Base-by-base conservation (phyloP, 2,888 invertebrate species). In the Andrena bucephala region DNA sequence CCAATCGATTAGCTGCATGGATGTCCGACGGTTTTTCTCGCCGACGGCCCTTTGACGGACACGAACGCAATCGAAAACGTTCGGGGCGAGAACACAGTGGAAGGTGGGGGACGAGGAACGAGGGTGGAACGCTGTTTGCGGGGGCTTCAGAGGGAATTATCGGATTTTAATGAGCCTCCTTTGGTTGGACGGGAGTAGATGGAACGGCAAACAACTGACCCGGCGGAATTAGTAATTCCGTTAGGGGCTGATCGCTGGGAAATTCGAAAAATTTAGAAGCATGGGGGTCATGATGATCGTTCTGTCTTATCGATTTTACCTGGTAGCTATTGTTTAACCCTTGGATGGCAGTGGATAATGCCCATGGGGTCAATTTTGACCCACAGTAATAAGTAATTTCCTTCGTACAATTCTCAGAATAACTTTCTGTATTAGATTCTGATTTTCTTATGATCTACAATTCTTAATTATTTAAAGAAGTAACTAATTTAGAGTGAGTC, bases 1-100 rank as follows among this genome's bases (percentile, higher is more conserved):
- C 79, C 20, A 72, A 75, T 77, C 66, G 80, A 77, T 71, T 77
- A 31, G 31, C 62, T 50, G 27, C 77, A 33, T 54, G 63, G 73
- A 65, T 50, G 75, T 63, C 52, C 67, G 29, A 16, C 36, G 42
- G n/a, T 62, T 62, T 67, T 60, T 36, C 31, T 33, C 42, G 24
- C 10, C 27, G 13, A 2, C 36, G 48, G 24, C 36, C 7, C 13
- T 4, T 8, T 10, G 20, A 27, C 27, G 54, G 62, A 4, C 24
- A n/a, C 36, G n/a, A 16, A 4, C 33, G 31, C 29, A 0, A 50
- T 42, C 33, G 20, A 16, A 20, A 67, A 33, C 20, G 31, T 31
- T 31, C 20, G 13, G 7, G 16, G 54, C 24, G 24, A 42, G 36
- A 42, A 33, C 8, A 50, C 48, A 71, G 16, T 20, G 48, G 16